Percentiles rank a stretch among this genome's conserved stretches.
These are phyloP conservation scores for Perognathus longimembris DNA, from an alignment of 2,113 vertebrate genomes.

Conservation along the genomic window DNA sequence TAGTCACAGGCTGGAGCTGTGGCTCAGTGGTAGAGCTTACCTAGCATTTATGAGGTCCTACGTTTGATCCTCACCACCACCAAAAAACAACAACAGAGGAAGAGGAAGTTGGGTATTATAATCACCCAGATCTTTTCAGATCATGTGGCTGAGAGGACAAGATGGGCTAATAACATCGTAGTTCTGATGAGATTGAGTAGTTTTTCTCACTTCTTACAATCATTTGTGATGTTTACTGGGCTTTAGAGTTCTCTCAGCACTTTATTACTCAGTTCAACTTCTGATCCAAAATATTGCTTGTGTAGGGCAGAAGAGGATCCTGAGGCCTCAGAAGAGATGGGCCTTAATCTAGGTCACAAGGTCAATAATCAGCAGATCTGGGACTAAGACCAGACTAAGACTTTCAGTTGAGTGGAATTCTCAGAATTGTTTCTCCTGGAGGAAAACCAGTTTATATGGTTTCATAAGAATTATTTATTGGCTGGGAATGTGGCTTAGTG, in stretches of 20 bases:
- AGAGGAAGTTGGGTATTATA: not conserved
- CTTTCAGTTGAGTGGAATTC: conserved; percentile 13
- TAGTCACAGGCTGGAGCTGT: too few relatives aligned
- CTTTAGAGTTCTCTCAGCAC: conserved; percentile 36
- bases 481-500: too few relatives aligned
- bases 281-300: not conserved
- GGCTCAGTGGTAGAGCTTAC: too few relatives aligned
- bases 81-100: not conserved
- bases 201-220: not conserved
- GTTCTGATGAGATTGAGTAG: not conserved
- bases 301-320: not conserved
- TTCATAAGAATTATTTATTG: not conserved
- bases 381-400: not conserved
- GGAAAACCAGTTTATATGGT: not conserved
- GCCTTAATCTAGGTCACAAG: not conserved
- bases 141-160: conserved; percentile 16
- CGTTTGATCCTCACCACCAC: not conserved
- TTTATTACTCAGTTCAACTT: not conserved
- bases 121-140: conserved; percentile 14
- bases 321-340: not conserved
- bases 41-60: too few relatives aligned
- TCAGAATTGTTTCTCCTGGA: conserved; percentile 2
- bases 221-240: not conserved
- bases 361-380: not conserved
- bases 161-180: not conserved